Evolutionary conservation across 2,888 invertebrate genomes (phyloP), one percentile per base, ranked within the genome.

Genomic region (Drosophila algonquin): DNA sequence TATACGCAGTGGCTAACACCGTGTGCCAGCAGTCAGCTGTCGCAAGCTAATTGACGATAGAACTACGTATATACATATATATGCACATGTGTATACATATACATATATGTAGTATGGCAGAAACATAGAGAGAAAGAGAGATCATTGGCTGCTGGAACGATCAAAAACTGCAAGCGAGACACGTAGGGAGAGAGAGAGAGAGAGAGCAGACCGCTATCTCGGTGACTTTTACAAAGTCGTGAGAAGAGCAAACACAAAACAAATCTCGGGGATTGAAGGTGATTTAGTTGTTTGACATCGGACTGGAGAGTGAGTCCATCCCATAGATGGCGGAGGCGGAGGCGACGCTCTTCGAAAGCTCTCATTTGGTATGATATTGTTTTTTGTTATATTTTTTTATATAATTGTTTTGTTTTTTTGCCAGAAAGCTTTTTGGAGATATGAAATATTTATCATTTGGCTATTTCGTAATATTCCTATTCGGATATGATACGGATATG

Each of bases 141-240:
- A 30, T 24, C 14, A 35, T 54, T 44, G 18, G 9, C 10, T 8
- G n/a, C n/a, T 50, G 56, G 53, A 55, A 44, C 30, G 50, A 52
- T 45, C 48, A 61, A 63, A 35, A 62, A 65, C 9, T 59, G 54
- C 57, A 65, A 54, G 27, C 48, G 30, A 40, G 40, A 40, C 14
- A n/a, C n/a, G n/a, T n/a, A n/a, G n/a, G n/a, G n/a, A n/a, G 27
- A 32, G 10, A 32, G 52, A 56, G 55, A 73, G 63, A 71, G 46
- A 54, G 48, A 55, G 44, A 12, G 40, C 14, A 44, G 40, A 47
- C 56, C 67, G 75, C 76, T 78, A 78, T 77, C 73, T 61, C 73
- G 73, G 30, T 79, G 79, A 84, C 79, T 79, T 79, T 79, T 75
- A 65, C 78, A 79, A 79, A 79, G 79, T 79, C 79, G 73, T 74